phyloP scores from a whole-genome alignment of 1,140 invertebrate genomes.

The Latrodectus geometricus region DNA sequence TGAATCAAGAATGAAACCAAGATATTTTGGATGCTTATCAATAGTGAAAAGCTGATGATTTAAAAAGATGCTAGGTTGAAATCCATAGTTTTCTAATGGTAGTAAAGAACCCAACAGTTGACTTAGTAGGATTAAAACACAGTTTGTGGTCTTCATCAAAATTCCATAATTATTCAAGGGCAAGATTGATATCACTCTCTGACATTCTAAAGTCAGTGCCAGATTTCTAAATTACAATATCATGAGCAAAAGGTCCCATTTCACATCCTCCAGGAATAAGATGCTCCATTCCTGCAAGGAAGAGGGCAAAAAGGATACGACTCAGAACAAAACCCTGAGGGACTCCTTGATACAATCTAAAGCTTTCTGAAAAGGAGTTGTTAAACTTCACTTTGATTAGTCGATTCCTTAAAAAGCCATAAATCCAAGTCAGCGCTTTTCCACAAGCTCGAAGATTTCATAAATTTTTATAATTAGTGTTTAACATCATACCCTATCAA shows the following conservation, averaged over 20 bases:
- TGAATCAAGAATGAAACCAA: not conserved
- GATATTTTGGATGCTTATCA: not conserved
- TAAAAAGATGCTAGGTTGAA: too few relatives aligned
- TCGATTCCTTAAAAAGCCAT: too few relatives aligned
- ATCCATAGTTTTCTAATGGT: not conserved
- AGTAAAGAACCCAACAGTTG: not conserved
- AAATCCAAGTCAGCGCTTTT: not conserved
- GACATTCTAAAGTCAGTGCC: not conserved
- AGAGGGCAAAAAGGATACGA: not conserved
- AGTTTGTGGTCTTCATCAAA: too few relatives aligned
- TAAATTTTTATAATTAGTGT: not conserved
- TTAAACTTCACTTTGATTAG: too few relatives aligned
- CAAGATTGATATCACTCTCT: not conserved
- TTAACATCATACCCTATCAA: constrained; percentile 12
- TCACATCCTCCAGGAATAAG: not conserved
- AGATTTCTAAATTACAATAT: not conserved
- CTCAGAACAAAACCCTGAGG: constrained; percentile 10
- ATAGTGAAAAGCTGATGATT: not conserved
- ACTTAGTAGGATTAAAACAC: not conserved
- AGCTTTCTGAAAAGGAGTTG: too few relatives aligned
- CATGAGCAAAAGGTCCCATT: not conserved
- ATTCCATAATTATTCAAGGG: not conserved
- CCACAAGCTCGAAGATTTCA: not conserved
- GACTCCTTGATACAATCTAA: constrained; percentile 3
- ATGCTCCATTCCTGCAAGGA: not conserved